A percentile compares a stretch with the other conserved stretches of the same genome.
Evolutionary conservation across 2,113 vertebrate species (phyloP).

Genomic region (Columbina picui): DNA sequence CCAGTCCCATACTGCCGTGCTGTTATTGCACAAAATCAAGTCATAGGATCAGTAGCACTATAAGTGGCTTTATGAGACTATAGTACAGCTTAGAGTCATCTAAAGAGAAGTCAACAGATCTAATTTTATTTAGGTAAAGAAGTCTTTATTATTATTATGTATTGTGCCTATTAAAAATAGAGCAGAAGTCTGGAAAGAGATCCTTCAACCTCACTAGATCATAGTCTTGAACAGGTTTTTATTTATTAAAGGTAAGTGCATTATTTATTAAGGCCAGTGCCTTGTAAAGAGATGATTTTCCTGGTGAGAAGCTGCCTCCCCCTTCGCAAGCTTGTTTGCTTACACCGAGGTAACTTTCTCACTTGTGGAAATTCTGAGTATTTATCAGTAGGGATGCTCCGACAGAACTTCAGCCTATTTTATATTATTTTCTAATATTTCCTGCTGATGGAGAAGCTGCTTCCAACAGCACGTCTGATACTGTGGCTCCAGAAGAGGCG

Average conservation of each 20-base stretch:
- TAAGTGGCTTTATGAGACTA: not conserved
- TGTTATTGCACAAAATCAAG: not conserved
- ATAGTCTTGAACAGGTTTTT: not conserved
- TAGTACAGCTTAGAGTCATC: not conserved
- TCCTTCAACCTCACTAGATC: not conserved
- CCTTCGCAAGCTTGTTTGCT: not conserved
- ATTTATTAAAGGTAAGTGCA: not conserved
- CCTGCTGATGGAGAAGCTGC: not conserved
- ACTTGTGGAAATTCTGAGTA: not conserved
- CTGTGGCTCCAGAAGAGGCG: not conserved
- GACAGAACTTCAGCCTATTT: not conserved
- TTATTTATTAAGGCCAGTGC: not conserved
- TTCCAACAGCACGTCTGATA: not conserved
- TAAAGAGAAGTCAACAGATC: not conserved
- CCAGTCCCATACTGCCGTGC: not conserved
- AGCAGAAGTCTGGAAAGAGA: not conserved
- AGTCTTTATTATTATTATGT: not conserved
- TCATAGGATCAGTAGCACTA: not conserved
- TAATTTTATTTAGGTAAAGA: not conserved
- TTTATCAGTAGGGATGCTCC: fast-evolving
- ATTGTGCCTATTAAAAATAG: not conserved
- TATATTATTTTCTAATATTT: not conserved
- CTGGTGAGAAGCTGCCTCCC: not conserved
- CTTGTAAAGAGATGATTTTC: not conserved
- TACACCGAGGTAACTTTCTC: not conserved